Evolutionary conservation across 2,797 vertebrate genomes (phyloP).

Genomic region (Geotrypetes seraphini): DNA sequence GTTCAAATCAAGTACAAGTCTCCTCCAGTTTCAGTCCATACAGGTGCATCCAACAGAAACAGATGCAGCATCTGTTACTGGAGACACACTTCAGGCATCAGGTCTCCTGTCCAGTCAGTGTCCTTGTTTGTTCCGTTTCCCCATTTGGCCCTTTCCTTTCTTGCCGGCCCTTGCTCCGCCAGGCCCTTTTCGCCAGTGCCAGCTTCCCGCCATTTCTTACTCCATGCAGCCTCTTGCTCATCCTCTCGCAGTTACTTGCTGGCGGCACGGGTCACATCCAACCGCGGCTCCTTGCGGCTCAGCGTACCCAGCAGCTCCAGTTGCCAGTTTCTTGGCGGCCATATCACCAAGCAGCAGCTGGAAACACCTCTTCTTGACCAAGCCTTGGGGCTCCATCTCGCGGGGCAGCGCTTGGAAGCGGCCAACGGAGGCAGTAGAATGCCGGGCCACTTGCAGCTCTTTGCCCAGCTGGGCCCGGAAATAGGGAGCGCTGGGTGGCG

Average conservation of each 20-base stretch:
- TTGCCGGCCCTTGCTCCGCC: no score
- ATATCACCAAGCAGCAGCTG: slow-evolving; percentile 83
- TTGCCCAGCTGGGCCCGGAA: slow-evolving; percentile 63
- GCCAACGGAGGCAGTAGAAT: no score
- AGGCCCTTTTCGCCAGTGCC: slow-evolving; percentile 31
- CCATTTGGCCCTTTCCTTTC: no score
- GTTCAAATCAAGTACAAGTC: no score
- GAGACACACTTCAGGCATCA: no score
- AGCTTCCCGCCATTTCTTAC: slow-evolving; percentile 38
- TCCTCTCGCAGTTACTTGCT: slow-evolving; percentile 90
- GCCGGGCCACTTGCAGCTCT: slow-evolving; percentile 68
- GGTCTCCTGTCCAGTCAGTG: no score
- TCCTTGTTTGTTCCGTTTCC: no score
- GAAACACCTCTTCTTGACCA: slow-evolving; percentile 78
- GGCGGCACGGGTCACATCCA: slow-evolving; percentile 77
- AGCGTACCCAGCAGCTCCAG: slow-evolving; percentile 75
- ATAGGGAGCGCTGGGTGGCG: slow-evolving; percentile 64
- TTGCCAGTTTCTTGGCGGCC: slow-evolving; percentile 69
- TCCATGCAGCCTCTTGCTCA: slow-evolving; percentile 67
- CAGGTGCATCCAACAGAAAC: no score
- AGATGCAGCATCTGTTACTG: no score
- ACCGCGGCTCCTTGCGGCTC: slow-evolving; percentile 65
- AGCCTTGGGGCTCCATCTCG: slow-evolving; percentile 63
- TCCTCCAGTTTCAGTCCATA: no score
- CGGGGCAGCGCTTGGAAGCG: slow-evolving; percentile 85